Base-by-base conservation (phyloP, 2,888 invertebrate species). In the Sesia bembeciformis region DNA sequence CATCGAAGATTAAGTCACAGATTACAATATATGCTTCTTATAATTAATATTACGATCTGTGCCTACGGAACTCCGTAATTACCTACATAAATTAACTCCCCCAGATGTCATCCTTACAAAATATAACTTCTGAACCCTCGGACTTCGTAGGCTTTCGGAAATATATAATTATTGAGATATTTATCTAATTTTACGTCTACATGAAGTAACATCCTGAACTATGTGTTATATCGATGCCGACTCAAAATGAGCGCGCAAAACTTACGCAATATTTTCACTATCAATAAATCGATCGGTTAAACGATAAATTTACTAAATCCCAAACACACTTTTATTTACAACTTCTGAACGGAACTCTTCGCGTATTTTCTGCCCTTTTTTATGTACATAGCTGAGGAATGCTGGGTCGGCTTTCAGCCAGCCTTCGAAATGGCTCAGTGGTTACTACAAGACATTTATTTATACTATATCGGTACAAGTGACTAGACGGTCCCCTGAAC, bases 401-500 rank as follows among this genome's bases (percentile, higher is more conserved):
- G 80, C 78, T 82, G 81, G 66, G 49, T 54, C 58, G 79, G 75
- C 77, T 78, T 67, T 64, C 38, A 78, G 78, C 77, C 77, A 42
- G 42, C 42, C 42, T 6, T 42, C 63, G 61, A 49, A 56, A 42
- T 7, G 42, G 42, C 42, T 42, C 42, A 42, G 5, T 42, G 42
- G 42, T 42, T 60, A 23, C 62, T 62, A 72, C 63, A 57, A 58
- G 62, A 62, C 63, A 62, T 60, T 62, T 55, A 63, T 58, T 62
- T 62, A 75, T 72, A 70, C 66, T 42, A 42, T 6, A 42, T 23
- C 72, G 70, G 72, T 78, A 78, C 62, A 72, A 84, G 78, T 88
- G 88, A 88, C 88, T 88, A 88, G 88, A 87, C 66, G 62, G 63
- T 66, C 84, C 81, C 78, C 72, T 56, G 59, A 68, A 67, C 61